Percentiles rank a stretch among this genome's conserved stretches.
Evolutionary conservation across 2,113 vertebrate species (phyloP).

Genomic region (Hydrochoerus hydrochaeris): DNA sequence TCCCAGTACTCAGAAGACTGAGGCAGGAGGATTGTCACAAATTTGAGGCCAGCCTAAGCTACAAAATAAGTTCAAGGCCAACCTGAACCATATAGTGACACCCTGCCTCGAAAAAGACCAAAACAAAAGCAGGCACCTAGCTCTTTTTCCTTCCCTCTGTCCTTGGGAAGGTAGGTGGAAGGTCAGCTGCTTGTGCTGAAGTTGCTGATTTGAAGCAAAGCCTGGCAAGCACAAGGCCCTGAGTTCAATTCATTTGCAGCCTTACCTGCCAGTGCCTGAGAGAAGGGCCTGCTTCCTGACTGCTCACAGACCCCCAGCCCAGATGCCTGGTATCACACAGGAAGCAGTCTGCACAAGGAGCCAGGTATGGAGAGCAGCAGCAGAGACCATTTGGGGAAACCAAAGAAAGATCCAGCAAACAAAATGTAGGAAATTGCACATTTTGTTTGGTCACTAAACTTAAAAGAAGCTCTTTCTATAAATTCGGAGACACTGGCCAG

Average conservation of each 20-base stretch:
- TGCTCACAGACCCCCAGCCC: slow-evolving; percentile 60
- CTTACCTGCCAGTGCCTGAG: slow-evolving; percentile 84
- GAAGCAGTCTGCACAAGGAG: slow-evolving; percentile 45
- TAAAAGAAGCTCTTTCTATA: background rate
- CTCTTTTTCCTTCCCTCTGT: background rate
- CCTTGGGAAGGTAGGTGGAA: slow-evolving; percentile 85
- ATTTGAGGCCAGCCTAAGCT: no score
- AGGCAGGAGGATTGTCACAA: no score
- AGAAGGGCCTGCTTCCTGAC: slow-evolving; percentile 85
- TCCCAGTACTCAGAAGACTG: no score
- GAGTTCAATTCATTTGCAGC: slow-evolving; percentile 75
- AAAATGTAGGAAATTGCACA: background rate
- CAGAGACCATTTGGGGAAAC: slow-evolving; percentile 68
- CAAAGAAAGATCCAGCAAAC: background rate
- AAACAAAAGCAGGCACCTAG: background rate
- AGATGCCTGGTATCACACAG: background rate
- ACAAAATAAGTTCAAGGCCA: no score
- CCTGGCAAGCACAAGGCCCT: slow-evolving; percentile 57
- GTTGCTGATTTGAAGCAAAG: slow-evolving; percentile 87
- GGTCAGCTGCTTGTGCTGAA: slow-evolving; percentile 88
- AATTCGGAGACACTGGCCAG: background rate
- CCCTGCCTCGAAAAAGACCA: no score
- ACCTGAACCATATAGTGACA: no score
- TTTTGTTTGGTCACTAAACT: background rate
- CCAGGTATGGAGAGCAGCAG: slow-evolving; percentile 47